Evolutionary conservation across 2,113 vertebrate genomes (phyloP).

Genomic region (Albula glossodonta): DNA sequence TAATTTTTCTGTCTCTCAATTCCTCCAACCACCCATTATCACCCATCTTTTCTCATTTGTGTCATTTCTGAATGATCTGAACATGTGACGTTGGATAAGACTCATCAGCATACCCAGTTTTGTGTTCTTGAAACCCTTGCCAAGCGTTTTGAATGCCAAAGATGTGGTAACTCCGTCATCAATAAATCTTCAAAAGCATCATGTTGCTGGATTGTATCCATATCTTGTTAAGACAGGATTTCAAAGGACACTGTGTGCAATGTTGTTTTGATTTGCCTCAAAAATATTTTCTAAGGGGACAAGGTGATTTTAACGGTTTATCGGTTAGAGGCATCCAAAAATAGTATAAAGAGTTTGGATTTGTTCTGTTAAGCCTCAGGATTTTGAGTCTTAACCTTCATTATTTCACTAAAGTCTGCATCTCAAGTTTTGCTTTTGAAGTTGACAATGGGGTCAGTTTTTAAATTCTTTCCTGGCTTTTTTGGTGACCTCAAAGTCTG

Average conservation of each 20-base stretch:
- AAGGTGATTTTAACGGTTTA: neutral
- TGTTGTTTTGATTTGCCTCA: neutral
- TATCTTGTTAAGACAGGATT: neutral
- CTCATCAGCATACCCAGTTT: neutral
- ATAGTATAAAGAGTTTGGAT: neutral
- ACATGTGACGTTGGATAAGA: neutral
- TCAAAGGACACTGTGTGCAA: neutral
- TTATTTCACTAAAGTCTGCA: neutral
- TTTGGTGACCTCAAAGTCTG: neutral
- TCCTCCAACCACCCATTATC: too few species aligned
- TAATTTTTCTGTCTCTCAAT: too few species aligned
- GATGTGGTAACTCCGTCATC: neutral
- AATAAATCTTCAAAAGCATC: neutral
- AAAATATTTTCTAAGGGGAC: neutral
- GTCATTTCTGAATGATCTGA: neutral
- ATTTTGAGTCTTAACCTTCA: slow-evolving; percentile 6
- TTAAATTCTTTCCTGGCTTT: neutral
- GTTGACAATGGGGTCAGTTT: neutral
- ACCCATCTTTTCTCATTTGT: neutral
- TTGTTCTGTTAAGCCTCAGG: neutral
- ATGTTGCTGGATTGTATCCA: neutral
- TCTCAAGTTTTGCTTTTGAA: neutral
- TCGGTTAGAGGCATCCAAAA: neutral
- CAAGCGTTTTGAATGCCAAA: neutral
- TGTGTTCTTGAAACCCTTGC: neutral